Conservation (phyloP, 2,113 vertebrate species). For the Leptosomus discolor region DNA sequence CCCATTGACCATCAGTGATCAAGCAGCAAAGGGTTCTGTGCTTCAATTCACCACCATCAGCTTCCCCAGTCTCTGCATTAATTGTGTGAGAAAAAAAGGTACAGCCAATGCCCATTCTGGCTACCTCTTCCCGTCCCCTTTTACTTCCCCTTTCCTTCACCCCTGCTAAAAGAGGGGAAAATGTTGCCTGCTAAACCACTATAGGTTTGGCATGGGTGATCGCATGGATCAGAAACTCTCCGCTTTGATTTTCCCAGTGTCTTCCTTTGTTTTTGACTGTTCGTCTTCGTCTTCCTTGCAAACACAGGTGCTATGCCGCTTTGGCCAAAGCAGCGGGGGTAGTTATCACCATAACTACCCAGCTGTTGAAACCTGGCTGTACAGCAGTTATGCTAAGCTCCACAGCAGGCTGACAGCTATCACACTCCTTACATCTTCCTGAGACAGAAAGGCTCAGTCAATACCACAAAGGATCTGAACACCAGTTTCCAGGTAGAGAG, state of each 20-base stretch:
- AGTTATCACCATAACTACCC: not conserved
- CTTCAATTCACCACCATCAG: not conserved
- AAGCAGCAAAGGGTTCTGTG: not conserved
- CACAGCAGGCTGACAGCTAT: not conserved
- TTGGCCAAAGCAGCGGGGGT: accelerated
- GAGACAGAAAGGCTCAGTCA: not conserved
- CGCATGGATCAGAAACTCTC: not conserved
- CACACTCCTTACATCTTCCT: not conserved
- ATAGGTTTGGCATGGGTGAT: not conserved
- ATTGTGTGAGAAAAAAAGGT: not conserved
- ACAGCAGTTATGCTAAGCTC: not conserved
- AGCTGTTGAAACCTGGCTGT: not conserved
- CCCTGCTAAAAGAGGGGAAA: not conserved
- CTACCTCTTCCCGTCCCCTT: not conserved
- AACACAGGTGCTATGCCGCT: not conserved
- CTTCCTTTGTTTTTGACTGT: not conserved
- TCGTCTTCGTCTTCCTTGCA: not conserved
- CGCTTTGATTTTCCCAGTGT: not conserved
- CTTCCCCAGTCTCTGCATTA: not conserved
- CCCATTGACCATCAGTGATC: not conserved
- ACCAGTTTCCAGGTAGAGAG: not conserved
- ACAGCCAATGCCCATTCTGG: not conserved
- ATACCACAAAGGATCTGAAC: not conserved
- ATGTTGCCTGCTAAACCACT: not conserved
- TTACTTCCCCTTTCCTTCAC: not conserved